Base-by-base conservation (phyloP, 1,140 invertebrate species). In the Oscheius sp. region DNA sequence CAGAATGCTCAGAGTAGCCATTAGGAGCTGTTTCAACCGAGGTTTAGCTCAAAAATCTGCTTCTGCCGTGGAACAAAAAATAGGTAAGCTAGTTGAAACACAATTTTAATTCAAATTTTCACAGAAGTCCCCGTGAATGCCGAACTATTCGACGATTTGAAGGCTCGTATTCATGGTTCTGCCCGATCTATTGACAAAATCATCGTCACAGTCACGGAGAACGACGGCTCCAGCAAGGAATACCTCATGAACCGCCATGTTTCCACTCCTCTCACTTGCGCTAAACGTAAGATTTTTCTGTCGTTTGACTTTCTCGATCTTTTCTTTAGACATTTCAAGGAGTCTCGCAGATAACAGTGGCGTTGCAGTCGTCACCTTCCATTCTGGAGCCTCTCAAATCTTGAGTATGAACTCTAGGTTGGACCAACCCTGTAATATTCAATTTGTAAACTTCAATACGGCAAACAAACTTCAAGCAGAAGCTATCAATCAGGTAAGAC, bases 91-190 rank as follows among this genome's bases (percentile, higher is more conserved):
- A n/a, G n/a, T n/a, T n/a, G n/a, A n/a, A n/a, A n/a, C n/a, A n/a
- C n/a, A n/a, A n/a, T n/a, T n/a, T n/a, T n/a, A n/a, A n/a, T n/a
- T n/a, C n/a, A n/a, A n/a, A n/a, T n/a, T n/a, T n/a, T n/a, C n/a
- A n/a, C n/a, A n/a, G n/a, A n/a, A n/a, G n/a, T n/a, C n/a, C n/a
- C n/a, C n/a, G n/a, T n/a, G n/a, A n/a, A n/a, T n/a, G n/a, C 46
- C 13, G 65, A 67, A 34, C 49, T 67, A 15, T 67, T 67, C 34
- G 65, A 67, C 28, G 38, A 67, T 31, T 32, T 67, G 18, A 38
- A 32, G 2, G 28, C 45, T 34, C 15, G 49, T 36, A 45, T 67
- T 1, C 49, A 67, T 31, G 65, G 65, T 20, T 34, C 49, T 15
- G 28, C 29, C 20, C 49, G 36, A 67, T 35, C 36, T 52, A 49